Base-by-base conservation (phyloP, 2,113 vertebrate genomes). In the Cairina moschata region DNA sequence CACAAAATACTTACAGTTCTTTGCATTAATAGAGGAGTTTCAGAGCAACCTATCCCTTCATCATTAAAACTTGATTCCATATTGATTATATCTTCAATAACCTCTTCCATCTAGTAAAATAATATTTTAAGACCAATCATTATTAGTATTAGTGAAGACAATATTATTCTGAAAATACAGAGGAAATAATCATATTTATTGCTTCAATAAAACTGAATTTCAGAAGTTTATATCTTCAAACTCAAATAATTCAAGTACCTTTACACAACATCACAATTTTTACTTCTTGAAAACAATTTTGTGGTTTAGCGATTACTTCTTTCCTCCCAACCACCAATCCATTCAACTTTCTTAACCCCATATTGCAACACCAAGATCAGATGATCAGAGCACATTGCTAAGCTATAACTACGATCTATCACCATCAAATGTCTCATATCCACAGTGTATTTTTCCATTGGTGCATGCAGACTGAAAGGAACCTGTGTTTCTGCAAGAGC, bases 11-110 rank as follows among this genome's bases (percentile, higher is more conserved):
- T 99, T 98, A 99, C 99, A 95, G 98, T 99, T 98, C 98, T 99
- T 98, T 99, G 98, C 98, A 99, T 99, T 93, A 99, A 97, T 89
- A 99, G 95, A 96, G 98, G 97, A 72, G 98, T 91, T 97, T 99
- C 98, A 97, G 99, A 98, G 94, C 98, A 99, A 96, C 98, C 98
- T 98, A 98, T 98, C 93, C 97, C 98, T 96, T 99, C 98, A 92
- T 99, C 98, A 97, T 99, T 99, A 98, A 99, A 99, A 87, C 98
- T 98, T 75, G 98, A 98, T 97, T 99, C 99, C 97, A 99, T 98
- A 97, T 98, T 98, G 93, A 99, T 99, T 90, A 99, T 98, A 97
- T 99, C 98, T 98, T 99, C 99, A 97, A 99, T 99, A 97, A 99
- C 98, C 90, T 99, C 98, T 97, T 99, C 99, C 98, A 99, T 98